Conservation (phyloP, 2,113 vertebrate species). For the Chamaetylas fuelleborni region DNA sequence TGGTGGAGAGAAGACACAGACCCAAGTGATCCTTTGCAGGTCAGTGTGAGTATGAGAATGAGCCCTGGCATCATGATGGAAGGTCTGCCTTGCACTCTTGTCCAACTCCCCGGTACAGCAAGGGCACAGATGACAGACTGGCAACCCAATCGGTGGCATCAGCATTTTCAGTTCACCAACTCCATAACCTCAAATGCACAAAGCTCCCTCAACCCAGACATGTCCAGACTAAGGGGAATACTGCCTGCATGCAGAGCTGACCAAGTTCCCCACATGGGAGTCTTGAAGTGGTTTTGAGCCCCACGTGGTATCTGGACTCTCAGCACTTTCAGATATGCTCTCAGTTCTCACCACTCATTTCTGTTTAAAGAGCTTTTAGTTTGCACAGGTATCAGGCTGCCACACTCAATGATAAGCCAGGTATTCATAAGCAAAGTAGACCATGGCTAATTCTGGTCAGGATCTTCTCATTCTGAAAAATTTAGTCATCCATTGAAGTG, state of each 20-base stretch:
- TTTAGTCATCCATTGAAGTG: background rate
- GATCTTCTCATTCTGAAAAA: background rate
- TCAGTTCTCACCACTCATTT: background rate
- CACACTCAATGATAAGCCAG: background rate
- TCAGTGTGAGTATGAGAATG: background rate
- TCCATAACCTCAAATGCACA: background rate
- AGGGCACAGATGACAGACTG: background rate
- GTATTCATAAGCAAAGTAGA: background rate
- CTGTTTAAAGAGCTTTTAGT: background rate
- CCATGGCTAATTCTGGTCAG: background rate
- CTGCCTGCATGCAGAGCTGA: background rate
- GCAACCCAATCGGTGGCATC: accelerated
- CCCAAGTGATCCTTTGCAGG: background rate
- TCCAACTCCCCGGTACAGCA: background rate
- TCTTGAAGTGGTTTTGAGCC: background rate
- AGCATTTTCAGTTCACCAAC: background rate
- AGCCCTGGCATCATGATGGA: background rate
- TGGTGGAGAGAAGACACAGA: background rate
- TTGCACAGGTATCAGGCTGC: background rate
- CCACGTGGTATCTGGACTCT: accelerated
- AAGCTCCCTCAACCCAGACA: background rate
- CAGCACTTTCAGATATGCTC: background rate
- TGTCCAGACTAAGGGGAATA: background rate
- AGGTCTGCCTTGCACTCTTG: background rate
- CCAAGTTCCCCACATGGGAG: accelerated